Evolutionary conservation across 1,140 invertebrate genomes (phyloP).

Genomic region (Neoseiulus cucumeris): DNA sequence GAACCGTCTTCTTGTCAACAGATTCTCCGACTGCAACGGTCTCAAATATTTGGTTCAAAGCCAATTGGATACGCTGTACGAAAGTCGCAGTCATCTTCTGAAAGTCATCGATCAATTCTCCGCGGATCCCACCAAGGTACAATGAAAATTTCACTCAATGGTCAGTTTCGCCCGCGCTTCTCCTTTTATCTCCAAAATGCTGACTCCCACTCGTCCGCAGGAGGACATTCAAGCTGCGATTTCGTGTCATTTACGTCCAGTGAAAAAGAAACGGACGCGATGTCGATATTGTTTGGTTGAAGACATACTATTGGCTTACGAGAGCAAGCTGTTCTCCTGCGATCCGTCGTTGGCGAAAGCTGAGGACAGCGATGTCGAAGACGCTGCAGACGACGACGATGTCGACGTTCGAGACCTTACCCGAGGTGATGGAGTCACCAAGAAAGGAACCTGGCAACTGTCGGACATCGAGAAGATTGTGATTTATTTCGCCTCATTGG

Average conservation of each 20-base stretch:
- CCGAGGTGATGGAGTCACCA: background rate
- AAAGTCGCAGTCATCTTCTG: conserved; percentile 26
- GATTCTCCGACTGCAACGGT: conserved; percentile 25
- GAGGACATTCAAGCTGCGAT: conserved; percentile 36
- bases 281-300: conserved; percentile 28
- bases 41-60: conserved; percentile 29
- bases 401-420: background rate
- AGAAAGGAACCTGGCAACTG: background rate
- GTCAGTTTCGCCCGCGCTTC: too few species aligned
- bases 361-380: conserved; percentile 10
- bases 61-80: conserved; percentile 29
- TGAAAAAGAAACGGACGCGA: conserved; percentile 24
- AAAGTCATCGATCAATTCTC: conserved; percentile 21
- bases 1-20: conserved; percentile 15
- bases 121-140: background rate
- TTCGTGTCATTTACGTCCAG: conserved; percentile 42
- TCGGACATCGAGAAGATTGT: background rate
- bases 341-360: background rate
- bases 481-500: background rate
- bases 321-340: conserved; percentile 27
- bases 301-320: conserved; percentile 26
- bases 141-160: background rate
- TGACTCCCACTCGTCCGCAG: conserved; percentile 24
- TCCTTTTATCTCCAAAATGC: conserved; percentile 18
- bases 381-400: conserved; percentile 17